Evolutionary conservation across 1,140 invertebrate species (phyloP), one percentile per base, ranked within the genome.

Genomic region (Eriocheir sinensis): DNA sequence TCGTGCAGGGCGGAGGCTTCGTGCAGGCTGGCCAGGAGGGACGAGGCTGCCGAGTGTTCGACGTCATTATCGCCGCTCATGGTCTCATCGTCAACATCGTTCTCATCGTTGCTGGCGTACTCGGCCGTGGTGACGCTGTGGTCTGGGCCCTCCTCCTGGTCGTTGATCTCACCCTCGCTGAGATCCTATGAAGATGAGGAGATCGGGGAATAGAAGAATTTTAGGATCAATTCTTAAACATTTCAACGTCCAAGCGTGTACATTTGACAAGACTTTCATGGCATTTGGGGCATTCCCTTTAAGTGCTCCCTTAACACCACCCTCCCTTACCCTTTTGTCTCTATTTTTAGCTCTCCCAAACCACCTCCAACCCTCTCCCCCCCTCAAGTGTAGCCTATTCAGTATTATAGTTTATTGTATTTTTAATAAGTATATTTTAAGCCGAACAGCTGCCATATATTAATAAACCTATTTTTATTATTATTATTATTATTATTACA

Each of bases 11-110:
- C 89, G 4, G 92, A 34, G 4, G 89, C 60, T 36, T 94, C 94
- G 91, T 95, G 60, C 60, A 93, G 89, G 88, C 95, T 94, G 38
- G 96, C 91, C 44, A 97, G 95, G 36, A 97, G 92, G 38, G 96
- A 96, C 95, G 97, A 97, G 6, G 96, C 96, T 96, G 97, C 96
- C 34, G 97, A 97, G 93, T 97, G 97, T 96, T 98, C 98, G 6
- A 98, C 97, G 96, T 98, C 98, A 96, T 98, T 98, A 96, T 98
- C 98, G 95, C 98, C 98, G 96, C 98, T 98, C 98, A 98, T 98
- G 2, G 98, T 98, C 97, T 98, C 98, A 96, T 98, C 98, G 96
- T 98, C 98, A 3, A 98, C 97, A 96, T 98, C 98, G 96, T 98
- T 98, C 96, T 98, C 98, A 96, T 98, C 98, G 96, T 98, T 98